Percentiles rank a stretch among this genome's conserved stretches.
Conservation (phyloP, 2,797 vertebrate genomes). For the Pagetopsis macropterus region DNA sequence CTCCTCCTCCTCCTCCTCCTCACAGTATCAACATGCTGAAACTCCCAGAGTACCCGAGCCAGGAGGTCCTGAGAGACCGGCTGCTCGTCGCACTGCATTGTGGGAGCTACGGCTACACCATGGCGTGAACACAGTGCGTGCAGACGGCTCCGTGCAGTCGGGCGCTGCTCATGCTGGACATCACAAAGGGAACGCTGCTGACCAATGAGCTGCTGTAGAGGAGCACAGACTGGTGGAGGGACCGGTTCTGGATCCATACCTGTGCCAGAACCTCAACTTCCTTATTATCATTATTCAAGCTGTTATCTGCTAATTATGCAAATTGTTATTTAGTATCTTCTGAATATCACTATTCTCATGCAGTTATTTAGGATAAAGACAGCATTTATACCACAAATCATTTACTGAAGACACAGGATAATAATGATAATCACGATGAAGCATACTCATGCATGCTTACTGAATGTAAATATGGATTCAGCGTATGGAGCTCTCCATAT, state of each 20-base stretch:
- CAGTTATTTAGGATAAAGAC: slow-evolving; percentile 13
- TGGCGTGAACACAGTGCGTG: slow-evolving; percentile 84
- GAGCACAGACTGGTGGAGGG: slow-evolving; percentile 6
- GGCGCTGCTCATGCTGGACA: slow-evolving; percentile 38
- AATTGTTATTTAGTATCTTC: slow-evolving; percentile 10
- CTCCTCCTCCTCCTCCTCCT: background rate
- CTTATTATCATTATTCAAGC: background rate
- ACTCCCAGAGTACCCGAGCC: slow-evolving; percentile 95
- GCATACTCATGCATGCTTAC: slow-evolving; percentile 1
- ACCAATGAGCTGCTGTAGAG: slow-evolving; percentile 22
- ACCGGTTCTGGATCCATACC: slow-evolving; percentile 1
- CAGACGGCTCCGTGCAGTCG: slow-evolving; percentile 26
- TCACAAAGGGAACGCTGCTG: slow-evolving; percentile 31
- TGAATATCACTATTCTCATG: slow-evolving; percentile 25
- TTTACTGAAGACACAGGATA: slow-evolving; percentile 3
- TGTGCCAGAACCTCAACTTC: slow-evolving; percentile 13
- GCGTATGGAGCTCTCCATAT: background rate
- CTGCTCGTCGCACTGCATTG: slow-evolving; percentile 97
- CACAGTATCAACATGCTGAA: slow-evolving; percentile 99
- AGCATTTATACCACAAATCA: slow-evolving; percentile 14
- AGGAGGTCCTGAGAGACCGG: slow-evolving; percentile 93
- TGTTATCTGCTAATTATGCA: slow-evolving; percentile 33
- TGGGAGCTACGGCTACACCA: slow-evolving; percentile 98
- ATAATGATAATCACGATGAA: background rate
- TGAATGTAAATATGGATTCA: slow-evolving; percentile 1